Evolutionary conservation across 2,888 invertebrate genomes (phyloP), one percentile per base, ranked within the genome.

Genomic region (Teinopalpus imperialis): DNA sequence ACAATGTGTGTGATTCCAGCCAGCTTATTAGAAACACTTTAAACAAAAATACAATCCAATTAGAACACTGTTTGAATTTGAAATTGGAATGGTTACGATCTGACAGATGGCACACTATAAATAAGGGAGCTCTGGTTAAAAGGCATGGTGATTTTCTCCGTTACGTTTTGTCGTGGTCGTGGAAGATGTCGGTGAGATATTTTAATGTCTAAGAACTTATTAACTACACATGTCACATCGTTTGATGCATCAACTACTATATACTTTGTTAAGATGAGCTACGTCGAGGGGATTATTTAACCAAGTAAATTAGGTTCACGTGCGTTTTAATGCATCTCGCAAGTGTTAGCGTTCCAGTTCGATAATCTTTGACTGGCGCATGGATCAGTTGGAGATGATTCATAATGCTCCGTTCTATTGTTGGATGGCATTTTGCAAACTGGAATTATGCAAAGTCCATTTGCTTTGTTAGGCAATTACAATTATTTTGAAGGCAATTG

Each of bases 31-130:
- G 75, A 74, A 72, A 69, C 71, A 82, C 78, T 81, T 74, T 76
- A 75, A 85, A 82, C 78, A 79, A 82, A 88, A 89, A 86, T 83
- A 85, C 79, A 79, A 79, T 78, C 87, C 82, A 87, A 87, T 86
- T 88, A 83, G 77, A 81, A 76, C 72, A 68, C 66, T 72, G 76
- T 81, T 82, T 77, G 78, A 80, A 81, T 80, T 79, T 73, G 76
- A 82, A 86, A 80, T 79, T 74, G 79, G 82, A 70, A 74, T 82
- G 69, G 74, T 78, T 77, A 80, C 76, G 63, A 74, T 76, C 80
- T 86, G 87, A 87, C 86, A 85, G 80, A 89, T 87, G 83, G 81
- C 68, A 60, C 61, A 69, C 79, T 81, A 87, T 89, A 81, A 87
- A 88, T 88, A 81, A 79, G 69, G 66, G 66, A 65, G 63, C 61